Conservation (phyloP, 2,797 vertebrate species). For the Mormyrus hasselquistii region DNA sequence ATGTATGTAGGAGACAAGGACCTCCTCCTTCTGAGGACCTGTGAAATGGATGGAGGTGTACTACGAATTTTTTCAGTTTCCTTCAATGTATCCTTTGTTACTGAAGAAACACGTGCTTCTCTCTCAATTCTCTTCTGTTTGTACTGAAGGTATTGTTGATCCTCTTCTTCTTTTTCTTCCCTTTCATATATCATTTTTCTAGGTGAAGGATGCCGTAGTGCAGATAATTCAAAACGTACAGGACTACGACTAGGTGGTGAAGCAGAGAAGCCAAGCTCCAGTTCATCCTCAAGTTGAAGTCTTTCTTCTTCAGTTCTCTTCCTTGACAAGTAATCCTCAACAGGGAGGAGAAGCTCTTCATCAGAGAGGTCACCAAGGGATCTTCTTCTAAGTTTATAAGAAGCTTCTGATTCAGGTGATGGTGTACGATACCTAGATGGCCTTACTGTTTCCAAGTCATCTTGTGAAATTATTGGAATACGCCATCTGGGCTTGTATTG, state of each 20-base stretch:
- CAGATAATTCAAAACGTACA: constrained; percentile 70
- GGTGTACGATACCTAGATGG: constrained; percentile 78
- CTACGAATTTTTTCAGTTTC: constrained; percentile 60
- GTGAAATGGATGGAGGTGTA: constrained; percentile 71
- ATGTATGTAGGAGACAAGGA: constrained; percentile 97
- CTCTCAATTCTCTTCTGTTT: constrained; percentile 51
- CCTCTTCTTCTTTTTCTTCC: constrained; percentile 66
- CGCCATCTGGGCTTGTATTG: constrained; percentile 96
- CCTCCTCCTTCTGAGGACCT: constrained; percentile 79
- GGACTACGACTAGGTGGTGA: constrained; percentile 86
- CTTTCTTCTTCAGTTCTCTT: constrained; percentile 83
- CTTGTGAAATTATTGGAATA: constrained; percentile 87
- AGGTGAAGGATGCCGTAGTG: constrained; percentile 59
- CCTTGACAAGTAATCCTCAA: constrained; percentile 82
- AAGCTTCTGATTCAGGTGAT: constrained; percentile 80
- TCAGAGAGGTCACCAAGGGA: constrained; percentile 91
- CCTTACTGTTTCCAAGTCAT: constrained; percentile 92
- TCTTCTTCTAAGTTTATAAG: constrained; percentile 79
- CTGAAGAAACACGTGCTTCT: constrained; percentile 57
- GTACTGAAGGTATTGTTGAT: constrained; percentile 55
- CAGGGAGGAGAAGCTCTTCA: constrained; percentile 79
- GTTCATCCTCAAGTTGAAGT: constrained; percentile 85
- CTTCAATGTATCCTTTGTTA: constrained; percentile 71
- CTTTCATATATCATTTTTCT: constrained; percentile 52
- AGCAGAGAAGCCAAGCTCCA: constrained; percentile 93